These are phyloP conservation scores for Caenorhabditis japonica DNA, from an alignment of 2,888 invertebrate species.

Conservation along the genomic window DNA sequence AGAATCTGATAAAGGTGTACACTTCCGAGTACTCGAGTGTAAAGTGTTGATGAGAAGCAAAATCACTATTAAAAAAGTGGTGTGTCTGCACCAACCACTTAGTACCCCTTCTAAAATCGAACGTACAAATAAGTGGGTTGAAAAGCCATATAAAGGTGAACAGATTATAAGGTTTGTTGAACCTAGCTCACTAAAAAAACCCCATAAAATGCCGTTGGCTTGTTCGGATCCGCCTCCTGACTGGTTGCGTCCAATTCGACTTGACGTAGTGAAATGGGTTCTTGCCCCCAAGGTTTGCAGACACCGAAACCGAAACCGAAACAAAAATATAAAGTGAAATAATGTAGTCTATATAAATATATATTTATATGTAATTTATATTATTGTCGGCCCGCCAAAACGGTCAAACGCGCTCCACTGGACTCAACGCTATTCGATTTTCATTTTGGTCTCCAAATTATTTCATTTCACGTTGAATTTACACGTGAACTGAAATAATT, in stretches of 20 bases:
- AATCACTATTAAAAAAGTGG: slow-evolving; percentile 1
- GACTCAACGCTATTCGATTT: too few species aligned
- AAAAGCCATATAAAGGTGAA: slow-evolving; percentile 24
- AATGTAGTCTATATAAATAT: too few species aligned
- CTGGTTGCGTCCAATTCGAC: slow-evolving; percentile 49
- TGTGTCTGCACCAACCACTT: slow-evolving; percentile 19
- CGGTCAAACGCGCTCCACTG: too few species aligned
- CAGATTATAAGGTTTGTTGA: slow-evolving; percentile 52
- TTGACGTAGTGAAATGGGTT: slow-evolving; percentile 45
- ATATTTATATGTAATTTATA: too few species aligned
- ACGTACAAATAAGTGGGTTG: slow-evolving; percentile 42
- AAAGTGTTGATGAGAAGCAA: slow-evolving; percentile 9
- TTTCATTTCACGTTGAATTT: too few species aligned
- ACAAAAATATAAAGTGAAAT: too few species aligned
- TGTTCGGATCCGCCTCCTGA: slow-evolving; percentile 23
- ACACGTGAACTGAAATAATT: too few species aligned
- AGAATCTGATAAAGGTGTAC: slow-evolving; percentile 36
- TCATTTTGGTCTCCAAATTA: too few species aligned
- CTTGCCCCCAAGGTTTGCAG: not conserved
- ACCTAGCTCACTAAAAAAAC: slow-evolving; percentile 14
- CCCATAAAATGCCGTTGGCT: slow-evolving; percentile 39
- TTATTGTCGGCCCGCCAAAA: too few species aligned
- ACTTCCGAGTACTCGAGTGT: not conserved
- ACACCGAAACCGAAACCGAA: too few species aligned
- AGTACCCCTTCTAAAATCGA: slow-evolving; percentile 9